phyloP scores from a whole-genome alignment of 2,113 vertebrate species.

The Tricholaema leucomelas region DNA sequence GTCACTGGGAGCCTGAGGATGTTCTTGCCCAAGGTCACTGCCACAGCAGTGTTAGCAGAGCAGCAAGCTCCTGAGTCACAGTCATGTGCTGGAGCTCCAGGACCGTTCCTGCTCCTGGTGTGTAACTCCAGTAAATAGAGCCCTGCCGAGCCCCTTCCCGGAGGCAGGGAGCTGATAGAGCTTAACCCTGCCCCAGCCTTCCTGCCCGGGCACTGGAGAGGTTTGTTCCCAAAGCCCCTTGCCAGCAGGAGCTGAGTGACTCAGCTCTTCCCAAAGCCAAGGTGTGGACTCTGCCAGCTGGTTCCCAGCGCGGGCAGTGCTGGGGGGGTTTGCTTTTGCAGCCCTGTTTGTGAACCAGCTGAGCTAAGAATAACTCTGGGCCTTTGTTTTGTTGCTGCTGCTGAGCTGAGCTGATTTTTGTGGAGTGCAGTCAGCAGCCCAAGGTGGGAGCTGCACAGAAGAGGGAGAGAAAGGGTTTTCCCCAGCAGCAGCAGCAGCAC shows the following conservation, averaged over 20 bases:
- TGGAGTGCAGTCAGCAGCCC: background rate
- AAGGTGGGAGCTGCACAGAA: background rate
- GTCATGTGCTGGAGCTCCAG: background rate
- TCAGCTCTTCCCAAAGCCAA: slow-evolving; percentile 67
- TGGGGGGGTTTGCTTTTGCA: slow-evolving; percentile 56
- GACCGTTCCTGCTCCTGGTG: background rate
- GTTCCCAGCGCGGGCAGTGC: slow-evolving; percentile 57
- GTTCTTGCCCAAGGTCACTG: background rate
- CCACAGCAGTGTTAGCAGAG: background rate
- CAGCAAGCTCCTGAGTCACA: slow-evolving; percentile 13
- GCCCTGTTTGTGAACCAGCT: slow-evolving; percentile 46
- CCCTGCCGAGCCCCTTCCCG: background rate
- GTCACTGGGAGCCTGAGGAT: background rate
- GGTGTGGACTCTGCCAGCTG: slow-evolving; percentile 54
- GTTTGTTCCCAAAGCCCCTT: background rate
- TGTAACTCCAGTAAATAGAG: slow-evolving; percentile 23
- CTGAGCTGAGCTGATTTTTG: background rate
- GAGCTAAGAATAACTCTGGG: slow-evolving; percentile 65
- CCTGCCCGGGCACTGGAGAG: background rate
- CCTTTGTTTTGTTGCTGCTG: background rate
- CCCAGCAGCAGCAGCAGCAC: background rate
- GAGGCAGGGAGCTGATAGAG: background rate
- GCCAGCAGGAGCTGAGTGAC: slow-evolving; percentile 55
- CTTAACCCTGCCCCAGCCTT: background rate
- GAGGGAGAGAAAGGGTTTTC: background rate